Percentiles rank a stretch among this genome's conserved stretches.
Conservation (phyloP, 2,797 vertebrate species). For the Semaprochilodus insignis region DNA sequence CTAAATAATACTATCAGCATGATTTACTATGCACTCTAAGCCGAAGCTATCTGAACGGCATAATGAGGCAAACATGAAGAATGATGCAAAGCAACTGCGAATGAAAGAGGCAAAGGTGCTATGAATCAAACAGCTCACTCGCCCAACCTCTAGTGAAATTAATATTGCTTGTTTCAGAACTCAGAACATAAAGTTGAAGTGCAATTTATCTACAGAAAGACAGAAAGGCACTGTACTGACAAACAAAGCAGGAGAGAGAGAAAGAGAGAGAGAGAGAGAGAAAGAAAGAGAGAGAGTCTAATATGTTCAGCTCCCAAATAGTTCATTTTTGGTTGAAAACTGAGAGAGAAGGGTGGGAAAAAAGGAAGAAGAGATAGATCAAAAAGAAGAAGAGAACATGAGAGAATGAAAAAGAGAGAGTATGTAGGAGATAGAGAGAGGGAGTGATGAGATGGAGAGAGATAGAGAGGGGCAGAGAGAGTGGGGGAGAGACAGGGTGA, state of each 20-base stretch:
- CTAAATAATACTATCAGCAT: constrained; percentile 17
- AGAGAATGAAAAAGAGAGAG: background rate
- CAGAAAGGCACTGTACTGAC: background rate
- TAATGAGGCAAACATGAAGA: constrained; percentile 28
- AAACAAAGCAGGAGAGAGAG: background rate
- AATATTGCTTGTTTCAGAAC: constrained; percentile 30
- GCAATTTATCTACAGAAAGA: background rate
- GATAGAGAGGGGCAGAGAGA: no score
- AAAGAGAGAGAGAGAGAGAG: constrained; percentile 1
- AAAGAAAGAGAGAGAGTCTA: constrained; percentile 2
- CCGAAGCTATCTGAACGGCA: constrained; percentile 2
- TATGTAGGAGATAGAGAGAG: background rate
- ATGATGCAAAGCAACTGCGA: constrained; percentile 18
- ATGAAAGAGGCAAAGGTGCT: constrained; percentile 3
- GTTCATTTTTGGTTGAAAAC: no score
- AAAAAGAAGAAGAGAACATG: background rate
- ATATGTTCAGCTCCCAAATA: no score
- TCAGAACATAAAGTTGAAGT: background rate
- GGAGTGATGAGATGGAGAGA: no score
- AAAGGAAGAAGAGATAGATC: no score
- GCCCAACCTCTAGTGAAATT: constrained; percentile 18
- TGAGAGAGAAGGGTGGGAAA: no score
- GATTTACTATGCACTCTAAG: constrained; percentile 9
- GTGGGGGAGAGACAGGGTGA: no score
- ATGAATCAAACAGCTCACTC: constrained; percentile 34